These are phyloP conservation scores for Toxotes chatareus DNA, from an alignment of 2,113 vertebrate genomes.

Conservation along the genomic window DNA sequence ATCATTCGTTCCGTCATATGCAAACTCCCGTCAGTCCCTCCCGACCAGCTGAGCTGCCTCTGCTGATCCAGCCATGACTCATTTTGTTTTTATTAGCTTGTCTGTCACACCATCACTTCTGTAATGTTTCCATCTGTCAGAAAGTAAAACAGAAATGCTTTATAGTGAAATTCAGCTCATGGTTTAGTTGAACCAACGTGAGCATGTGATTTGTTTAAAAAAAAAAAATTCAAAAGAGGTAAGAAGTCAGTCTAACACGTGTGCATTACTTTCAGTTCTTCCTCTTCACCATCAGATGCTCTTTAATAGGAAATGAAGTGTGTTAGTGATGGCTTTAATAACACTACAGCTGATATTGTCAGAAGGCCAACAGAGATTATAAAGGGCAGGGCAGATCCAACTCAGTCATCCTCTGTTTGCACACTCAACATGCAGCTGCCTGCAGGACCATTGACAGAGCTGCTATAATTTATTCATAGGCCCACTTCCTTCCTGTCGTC, in stretches of 20 bases:
- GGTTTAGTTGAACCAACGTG: no score
- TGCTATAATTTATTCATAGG: conserved; percentile 16
- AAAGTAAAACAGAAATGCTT: not conserved
- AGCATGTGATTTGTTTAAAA: no score
- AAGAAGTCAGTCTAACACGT: not conserved
- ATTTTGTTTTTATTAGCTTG: not conserved
- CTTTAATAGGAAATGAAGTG: not conserved
- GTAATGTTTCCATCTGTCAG: not conserved
- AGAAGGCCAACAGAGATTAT: not conserved
- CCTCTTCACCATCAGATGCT: not conserved
- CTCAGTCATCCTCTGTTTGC: not conserved
- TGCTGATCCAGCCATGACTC: conserved; percentile 16
- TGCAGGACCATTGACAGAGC: conserved; percentile 6
- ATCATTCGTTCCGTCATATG: not conserved
- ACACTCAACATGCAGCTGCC: conserved; percentile 6
- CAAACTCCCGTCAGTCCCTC: not conserved
- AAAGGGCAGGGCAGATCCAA: not conserved
- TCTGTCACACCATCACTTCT: not conserved
- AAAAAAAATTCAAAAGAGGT: no score
- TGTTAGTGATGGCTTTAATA: no score
- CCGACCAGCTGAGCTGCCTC: conserved; percentile 26
- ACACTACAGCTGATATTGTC: not conserved
- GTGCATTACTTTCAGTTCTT: not conserved
- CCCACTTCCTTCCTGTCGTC: not conserved
- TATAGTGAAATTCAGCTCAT: not conserved